These are phyloP conservation scores for Gobio gobio DNA, from an alignment of 2,113 vertebrate species.

Conservation along the genomic window DNA sequence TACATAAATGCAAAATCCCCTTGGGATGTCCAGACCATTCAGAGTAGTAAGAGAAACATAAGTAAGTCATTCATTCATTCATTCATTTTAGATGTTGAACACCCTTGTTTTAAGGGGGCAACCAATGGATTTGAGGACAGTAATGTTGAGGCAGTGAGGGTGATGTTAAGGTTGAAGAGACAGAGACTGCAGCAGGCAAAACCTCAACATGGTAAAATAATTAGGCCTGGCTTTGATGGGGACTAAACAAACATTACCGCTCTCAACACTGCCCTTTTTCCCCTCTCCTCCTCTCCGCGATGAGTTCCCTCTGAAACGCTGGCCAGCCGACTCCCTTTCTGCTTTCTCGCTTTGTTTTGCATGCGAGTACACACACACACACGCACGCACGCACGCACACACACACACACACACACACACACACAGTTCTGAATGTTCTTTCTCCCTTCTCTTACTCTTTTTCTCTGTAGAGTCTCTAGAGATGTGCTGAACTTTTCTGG, in stretches of 20 bases:
- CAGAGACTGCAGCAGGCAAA: slow-evolving; percentile 66
- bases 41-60: too few species aligned
- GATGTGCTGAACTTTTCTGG: slow-evolving; percentile 53
- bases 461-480: slow-evolving; percentile 53
- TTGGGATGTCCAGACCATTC: too few species aligned
- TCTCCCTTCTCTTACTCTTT: slow-evolving; percentile 21
- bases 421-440: not conserved
- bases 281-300: slow-evolving; percentile 56
- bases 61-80: too few species aligned
- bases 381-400: slow-evolving; percentile 16
- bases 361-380: slow-evolving; percentile 7
- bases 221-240: slow-evolving; percentile 79
- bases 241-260: slow-evolving; percentile 81
- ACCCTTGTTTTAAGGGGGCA: not conserved
- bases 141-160: not conserved
- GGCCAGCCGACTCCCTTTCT: slow-evolving; percentile 64
- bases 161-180: slow-evolving; percentile 62
- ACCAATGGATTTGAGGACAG: not conserved
- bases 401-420: slow-evolving; percentile 6
- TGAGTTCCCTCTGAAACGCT: slow-evolving; percentile 59
- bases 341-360: slow-evolving; percentile 77
- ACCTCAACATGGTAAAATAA: slow-evolving; percentile 81
- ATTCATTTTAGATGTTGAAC: not conserved
- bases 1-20: too few species aligned
- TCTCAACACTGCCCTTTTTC: slow-evolving; percentile 68